Base-by-base conservation (phyloP, 1,140 invertebrate genomes). In the Panagrolaimus sp. region DNA sequence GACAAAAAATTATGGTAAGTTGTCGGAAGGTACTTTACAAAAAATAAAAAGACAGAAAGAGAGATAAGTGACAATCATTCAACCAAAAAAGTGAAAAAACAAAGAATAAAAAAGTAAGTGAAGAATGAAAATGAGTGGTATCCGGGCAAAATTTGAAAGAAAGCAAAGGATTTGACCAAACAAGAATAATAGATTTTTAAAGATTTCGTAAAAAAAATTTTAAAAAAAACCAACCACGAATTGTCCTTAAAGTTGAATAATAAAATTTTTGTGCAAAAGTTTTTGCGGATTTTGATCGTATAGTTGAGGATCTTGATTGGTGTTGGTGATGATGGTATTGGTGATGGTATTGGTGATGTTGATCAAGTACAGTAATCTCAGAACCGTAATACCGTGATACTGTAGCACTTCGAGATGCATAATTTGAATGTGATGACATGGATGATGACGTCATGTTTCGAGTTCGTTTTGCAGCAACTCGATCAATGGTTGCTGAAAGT, bases 231-330 rank as follows among this genome's bases (percentile, higher is more conserved):
- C n/a, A 21, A 58, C 52, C 52, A 26, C 52, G 12, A 17, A 58
- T 58, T 26, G 52, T 58, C 17, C 52, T n/a, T 28, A 58, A 58
- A 24, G 52, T 58, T 28, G 52, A 58, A 58, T 58, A 58, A 58
- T 58, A 58, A 21, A 58, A 17, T 21, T 21, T n/a, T 28, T 28
- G 21, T 26, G 52, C 52, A 21, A 58, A 4, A n/a, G 52, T 17
- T 58, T 58, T 58, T 2, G 52, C 52, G 1, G 52, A 58, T 58
- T 58, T 58, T 21, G 21, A 26, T 14, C 52, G 52, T 58, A 28
- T 58, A 10, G 8, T 58, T 14, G 28, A 58, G 21, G 21, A 21
- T 38, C 7, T 38, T 4, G 32, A 7, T 38, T 2, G n/a, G n/a
- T n/a, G n/a, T n/a, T n/a, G n/a, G n/a, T n/a, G n/a, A n/a, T n/a